Conservation (phyloP, 2,113 vertebrate species). For the Puma concolor region DNA sequence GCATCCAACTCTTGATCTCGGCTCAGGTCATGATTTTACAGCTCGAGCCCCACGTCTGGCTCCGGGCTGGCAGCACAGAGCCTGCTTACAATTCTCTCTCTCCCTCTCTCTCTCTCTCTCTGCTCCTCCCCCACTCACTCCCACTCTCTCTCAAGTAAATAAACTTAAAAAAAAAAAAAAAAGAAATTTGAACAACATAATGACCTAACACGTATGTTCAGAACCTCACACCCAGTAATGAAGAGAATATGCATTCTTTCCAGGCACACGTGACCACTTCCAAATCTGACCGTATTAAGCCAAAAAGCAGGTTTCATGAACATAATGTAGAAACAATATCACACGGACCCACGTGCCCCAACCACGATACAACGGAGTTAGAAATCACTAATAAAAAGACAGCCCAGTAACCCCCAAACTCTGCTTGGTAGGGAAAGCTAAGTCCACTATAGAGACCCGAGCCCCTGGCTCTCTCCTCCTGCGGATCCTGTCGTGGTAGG, state of each 20-base stretch:
- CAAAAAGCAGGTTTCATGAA: background rate
- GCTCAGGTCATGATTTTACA: no score
- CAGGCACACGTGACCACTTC: background rate
- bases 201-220: background rate
- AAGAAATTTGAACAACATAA: background rate
- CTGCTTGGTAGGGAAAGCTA: no score
- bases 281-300: background rate
- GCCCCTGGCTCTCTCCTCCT: background rate
- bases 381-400: background rate
- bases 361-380: background rate
- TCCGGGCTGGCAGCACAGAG: no score
- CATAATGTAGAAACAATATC: background rate
- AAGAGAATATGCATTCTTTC: background rate
- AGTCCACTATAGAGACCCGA: background rate
- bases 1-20: no score
- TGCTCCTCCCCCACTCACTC: no score
- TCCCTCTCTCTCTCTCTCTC: no score
- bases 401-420: background rate
- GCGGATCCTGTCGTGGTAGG: fast-evolving
- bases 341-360: background rate
- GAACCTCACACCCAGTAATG: background rate
- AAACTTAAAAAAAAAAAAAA: no score
- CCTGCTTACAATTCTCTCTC: no score
- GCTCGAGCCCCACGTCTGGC: no score
- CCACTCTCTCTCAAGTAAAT: no score